These are phyloP conservation scores for Saxicola maurus DNA, from an alignment of 2,797 vertebrate species.

Conservation along the genomic window DNA sequence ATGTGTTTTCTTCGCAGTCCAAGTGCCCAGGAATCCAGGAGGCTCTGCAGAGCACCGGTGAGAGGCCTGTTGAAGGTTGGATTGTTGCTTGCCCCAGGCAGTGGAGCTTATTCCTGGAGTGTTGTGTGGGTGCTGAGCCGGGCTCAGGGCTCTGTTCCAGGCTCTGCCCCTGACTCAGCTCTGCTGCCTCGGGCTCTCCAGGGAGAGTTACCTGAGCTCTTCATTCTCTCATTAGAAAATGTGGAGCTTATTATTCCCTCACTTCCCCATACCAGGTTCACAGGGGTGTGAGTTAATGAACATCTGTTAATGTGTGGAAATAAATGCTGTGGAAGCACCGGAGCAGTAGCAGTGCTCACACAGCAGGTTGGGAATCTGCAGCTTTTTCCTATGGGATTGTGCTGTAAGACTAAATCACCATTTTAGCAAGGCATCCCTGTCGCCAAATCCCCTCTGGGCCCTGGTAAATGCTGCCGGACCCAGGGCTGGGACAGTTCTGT, in stretches of 20 bases:
- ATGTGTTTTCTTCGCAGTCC: neutral
- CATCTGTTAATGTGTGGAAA: neutral
- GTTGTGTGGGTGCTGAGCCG: neutral
- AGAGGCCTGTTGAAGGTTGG: neutral
- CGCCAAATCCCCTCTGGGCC: neutral
- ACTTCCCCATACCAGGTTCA: neutral
- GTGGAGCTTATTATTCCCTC: neutral
- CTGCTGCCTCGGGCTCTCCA: neutral
- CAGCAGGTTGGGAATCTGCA: neutral
- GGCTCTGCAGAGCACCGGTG: neutral
- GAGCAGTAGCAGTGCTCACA: neutral
- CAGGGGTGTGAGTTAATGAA: slow-evolving; percentile 20
- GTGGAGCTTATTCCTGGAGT: neutral
- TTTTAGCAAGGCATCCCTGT: neutral
- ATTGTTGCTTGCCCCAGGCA: neutral
- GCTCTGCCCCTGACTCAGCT: slow-evolving; percentile 13
- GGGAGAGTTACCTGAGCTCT: slow-evolving; percentile 24
- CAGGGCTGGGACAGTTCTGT: neutral
- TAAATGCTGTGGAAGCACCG: neutral
- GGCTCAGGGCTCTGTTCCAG: neutral
- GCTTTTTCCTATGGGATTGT: neutral
- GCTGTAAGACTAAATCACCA: neutral
- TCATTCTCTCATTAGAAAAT: slow-evolving; percentile 19
- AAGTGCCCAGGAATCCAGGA: neutral
- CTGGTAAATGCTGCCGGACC: neutral